A percentile compares a stretch with the other conserved stretches of the same genome.
These are phyloP conservation scores for Platygyra sinensis DNA, from an alignment of 64 coral and sea anemone genomes.

Conservation along the genomic window DNA sequence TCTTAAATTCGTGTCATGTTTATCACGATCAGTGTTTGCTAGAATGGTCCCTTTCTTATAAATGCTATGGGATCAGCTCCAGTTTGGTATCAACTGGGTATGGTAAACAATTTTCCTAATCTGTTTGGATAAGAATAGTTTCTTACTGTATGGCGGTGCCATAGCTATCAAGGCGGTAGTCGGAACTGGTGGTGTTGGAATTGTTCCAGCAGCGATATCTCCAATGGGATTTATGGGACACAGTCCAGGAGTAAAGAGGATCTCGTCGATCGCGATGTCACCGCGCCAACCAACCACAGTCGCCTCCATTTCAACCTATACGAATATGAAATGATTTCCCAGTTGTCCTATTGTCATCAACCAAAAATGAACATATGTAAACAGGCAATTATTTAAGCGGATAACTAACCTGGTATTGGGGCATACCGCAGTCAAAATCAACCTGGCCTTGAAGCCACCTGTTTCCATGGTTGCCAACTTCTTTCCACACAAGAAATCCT, in stretches of 20 bases:
- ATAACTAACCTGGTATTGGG: constrained; percentile 28
- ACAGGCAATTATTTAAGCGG: not conserved
- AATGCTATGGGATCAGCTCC: too few relatives aligned
- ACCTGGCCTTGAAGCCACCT: constrained; percentile 43
- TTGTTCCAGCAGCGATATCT: not conserved
- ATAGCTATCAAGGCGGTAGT: too few relatives aligned
- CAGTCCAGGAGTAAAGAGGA: constrained; percentile 62
- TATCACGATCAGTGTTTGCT: too few relatives aligned
- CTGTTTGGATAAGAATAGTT: not conserved
- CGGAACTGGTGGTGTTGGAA: not conserved
- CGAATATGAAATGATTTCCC: not conserved
- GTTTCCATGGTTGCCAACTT: constrained; percentile 64
- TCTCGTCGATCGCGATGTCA: constrained; percentile 79
- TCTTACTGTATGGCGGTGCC: constrained; percentile 32
- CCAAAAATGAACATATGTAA: too few relatives aligned
- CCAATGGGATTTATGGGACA: constrained; percentile 43
- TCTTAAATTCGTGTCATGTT: too few relatives aligned
- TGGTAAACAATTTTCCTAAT: too few relatives aligned
- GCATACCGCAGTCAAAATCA: constrained; percentile 47
- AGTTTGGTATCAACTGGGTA: too few relatives aligned
- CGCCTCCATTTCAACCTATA: constrained; percentile 80
- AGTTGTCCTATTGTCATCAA: too few relatives aligned
- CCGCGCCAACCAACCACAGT: constrained; percentile 71
- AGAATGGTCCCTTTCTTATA: too few relatives aligned
- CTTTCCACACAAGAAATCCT: constrained; percentile 57